Evolutionary conservation across 1,140 invertebrate genomes (phyloP), one percentile per base, ranked within the genome.

Genomic region (Thaumetopoea pityocampa): DNA sequence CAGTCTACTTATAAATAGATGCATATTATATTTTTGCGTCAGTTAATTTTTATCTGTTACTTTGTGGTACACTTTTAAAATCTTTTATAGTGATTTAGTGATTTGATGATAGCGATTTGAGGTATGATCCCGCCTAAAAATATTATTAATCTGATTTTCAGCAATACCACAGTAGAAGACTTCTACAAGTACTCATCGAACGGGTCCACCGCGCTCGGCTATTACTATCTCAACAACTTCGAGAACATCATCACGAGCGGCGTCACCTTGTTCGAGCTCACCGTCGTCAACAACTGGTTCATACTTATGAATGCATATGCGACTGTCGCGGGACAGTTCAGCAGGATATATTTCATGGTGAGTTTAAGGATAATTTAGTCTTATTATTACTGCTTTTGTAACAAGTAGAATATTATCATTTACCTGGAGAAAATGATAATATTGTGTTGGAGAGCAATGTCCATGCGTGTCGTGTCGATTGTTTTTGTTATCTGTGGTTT

Each of bases 301-400:
- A 94, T 96, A 37, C 89, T 95, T n/a, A 97, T 97, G 95, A 94
- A 96, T 68, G 93, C 93, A 6, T 96, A 93, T 76, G 93, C 93
- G 1, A 82, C 87, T 12, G 90, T 92, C 2, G 87, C 89, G 3
- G 88, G 88, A 3, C 86, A 87, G 67, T 91, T 89, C 56, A 92
- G 90, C 37, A 86, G 95, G 52, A 83, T 94, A 14, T 97, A 93
- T 71, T 97, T 97, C 67, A 96, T 97, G 92, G 84, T 90, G 29
- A 59, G 62, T 43, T 35, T 5, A 26, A 17, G 28, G 14, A 33
- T n/a, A n/a, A n/a, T n/a, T n/a, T n/a, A n/a, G n/a, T n/a, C n/a
- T n/a, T n/a, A n/a, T n/a, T n/a, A n/a, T n/a, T n/a, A n/a, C n/a
- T n/a, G n/a, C n/a, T n/a, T n/a, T n/a, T n/a, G n/a, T n/a, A n/a